Evolutionary conservation across 2,888 invertebrate genomes (phyloP).

Genomic region (Synergus itoensis): DNA sequence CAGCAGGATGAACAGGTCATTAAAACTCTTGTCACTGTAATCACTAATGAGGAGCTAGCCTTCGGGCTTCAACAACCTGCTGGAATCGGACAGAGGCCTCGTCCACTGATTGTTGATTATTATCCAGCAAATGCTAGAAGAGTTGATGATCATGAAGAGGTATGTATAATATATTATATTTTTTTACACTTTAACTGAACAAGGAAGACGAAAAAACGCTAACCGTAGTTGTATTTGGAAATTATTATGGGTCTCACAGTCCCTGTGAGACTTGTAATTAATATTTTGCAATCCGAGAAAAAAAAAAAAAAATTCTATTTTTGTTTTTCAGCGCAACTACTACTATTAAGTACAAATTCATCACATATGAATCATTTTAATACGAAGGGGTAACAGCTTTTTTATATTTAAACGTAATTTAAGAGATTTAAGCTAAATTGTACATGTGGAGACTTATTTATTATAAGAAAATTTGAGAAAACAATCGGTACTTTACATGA

Average conservation of each 20-base stretch:
- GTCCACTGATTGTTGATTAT: slow-evolving; percentile 82
- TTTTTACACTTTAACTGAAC: no score
- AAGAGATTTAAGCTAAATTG: neutral
- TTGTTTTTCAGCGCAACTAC: slow-evolving; percentile 11
- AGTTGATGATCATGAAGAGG: slow-evolving; percentile 63
- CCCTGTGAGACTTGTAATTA: no score
- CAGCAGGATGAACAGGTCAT: slow-evolving; percentile 85
- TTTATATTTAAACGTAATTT: neutral
- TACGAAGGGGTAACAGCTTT: neutral
- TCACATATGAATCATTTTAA: neutral
- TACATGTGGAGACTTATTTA: neutral
- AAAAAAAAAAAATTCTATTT: slow-evolving; percentile 13
- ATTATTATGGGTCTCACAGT: no score
- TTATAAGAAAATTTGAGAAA: neutral
- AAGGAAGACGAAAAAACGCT: neutral
- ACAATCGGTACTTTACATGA: neutral
- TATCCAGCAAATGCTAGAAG: slow-evolving; percentile 76
- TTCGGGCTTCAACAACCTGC: slow-evolving; percentile 85
- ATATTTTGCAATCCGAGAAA: no score
- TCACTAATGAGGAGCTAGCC: slow-evolving; percentile 86
- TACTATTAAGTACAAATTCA: neutral
- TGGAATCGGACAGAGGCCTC: slow-evolving; percentile 88
- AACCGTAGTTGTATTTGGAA: neutral
- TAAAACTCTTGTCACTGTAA: slow-evolving; percentile 83
- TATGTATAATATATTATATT: neutral